Percentiles rank a stretch among this genome's conserved stretches.
These are phyloP conservation scores for Cosmia trapezina DNA, from an alignment of 2,888 invertebrate species.

Conservation along the genomic window DNA sequence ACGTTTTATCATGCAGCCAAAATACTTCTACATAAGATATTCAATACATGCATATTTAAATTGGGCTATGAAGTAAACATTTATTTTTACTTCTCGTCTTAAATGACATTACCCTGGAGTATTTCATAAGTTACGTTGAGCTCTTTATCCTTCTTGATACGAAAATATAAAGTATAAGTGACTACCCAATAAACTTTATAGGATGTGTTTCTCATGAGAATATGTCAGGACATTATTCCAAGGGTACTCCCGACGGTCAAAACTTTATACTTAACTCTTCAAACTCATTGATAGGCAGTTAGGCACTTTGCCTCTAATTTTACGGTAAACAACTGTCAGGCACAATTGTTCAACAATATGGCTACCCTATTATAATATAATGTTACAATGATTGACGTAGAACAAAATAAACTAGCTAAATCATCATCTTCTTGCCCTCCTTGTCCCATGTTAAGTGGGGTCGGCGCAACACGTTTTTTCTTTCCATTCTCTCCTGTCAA, in stretches of 20 bases:
- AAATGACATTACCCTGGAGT: constrained; percentile 45
- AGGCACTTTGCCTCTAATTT: constrained; percentile 67
- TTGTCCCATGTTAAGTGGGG: too few species aligned
- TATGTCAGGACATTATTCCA: constrained; percentile 74
- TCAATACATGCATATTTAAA: constrained; percentile 50
- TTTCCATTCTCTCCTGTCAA: too few species aligned
- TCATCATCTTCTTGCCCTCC: too few species aligned
- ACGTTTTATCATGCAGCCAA: background rate
- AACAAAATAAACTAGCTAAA: background rate
- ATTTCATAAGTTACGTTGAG: constrained; percentile 45
- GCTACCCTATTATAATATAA: constrained; percentile 23
- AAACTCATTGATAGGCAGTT: constrained; percentile 78
- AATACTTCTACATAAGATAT: constrained; percentile 1
- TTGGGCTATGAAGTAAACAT: constrained; percentile 29
- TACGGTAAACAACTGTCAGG: constrained; percentile 62
- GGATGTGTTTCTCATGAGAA: constrained; percentile 71
- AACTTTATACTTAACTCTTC: constrained; percentile 79
- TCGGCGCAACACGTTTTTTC: too few species aligned
- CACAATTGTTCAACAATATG: constrained; percentile 44
- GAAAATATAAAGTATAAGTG: constrained; percentile 63
- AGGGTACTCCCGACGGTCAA: constrained; percentile 76
- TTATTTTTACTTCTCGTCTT: constrained; percentile 42
- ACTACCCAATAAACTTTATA: constrained; percentile 70
- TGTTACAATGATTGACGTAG: constrained; percentile 12
- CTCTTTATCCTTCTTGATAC: constrained; percentile 58